Percentiles rank a stretch among this genome's conserved stretches.
phyloP scores from a whole-genome alignment of 2,888 invertebrate species.

The Dasysyrphus albostriatus region DNA sequence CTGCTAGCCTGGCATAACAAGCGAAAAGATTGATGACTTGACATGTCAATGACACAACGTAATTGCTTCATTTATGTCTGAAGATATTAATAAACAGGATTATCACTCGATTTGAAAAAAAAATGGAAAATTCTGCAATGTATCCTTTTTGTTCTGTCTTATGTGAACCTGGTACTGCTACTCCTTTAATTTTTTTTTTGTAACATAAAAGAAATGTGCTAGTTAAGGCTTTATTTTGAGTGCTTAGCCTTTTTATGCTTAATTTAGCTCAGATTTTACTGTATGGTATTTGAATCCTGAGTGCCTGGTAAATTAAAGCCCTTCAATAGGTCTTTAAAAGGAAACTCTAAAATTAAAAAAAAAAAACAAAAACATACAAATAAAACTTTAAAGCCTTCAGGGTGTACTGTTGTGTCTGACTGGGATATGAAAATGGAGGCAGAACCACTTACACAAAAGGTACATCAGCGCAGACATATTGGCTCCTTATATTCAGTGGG shows the following conservation, averaged over 20 bases:
- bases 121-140: background rate
- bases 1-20: conserved; percentile 82
- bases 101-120: conserved; percentile 3
- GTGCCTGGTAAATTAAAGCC: conserved; percentile 81
- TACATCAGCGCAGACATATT: conserved; percentile 33
- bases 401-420: conserved; percentile 25
- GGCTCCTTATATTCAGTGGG: conserved; percentile 23
- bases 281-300: conserved; percentile 76
- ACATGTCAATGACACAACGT: conserved; percentile 82
- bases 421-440: conserved; percentile 24
- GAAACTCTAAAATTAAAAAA: conserved; percentile 48
- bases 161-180: conserved; percentile 61
- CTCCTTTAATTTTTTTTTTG: conserved; percentile 44
- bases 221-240: background rate
- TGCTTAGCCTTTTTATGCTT: conserved; percentile 2
- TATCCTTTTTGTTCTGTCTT: background rate
- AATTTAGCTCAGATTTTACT: conserved; percentile 14
- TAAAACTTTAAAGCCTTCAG: conserved; percentile 71
- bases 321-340: conserved; percentile 82
- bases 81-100: conserved; percentile 32
- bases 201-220: background rate
- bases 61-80: conserved; percentile 45
- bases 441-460: conserved; percentile 48
- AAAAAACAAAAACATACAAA: conserved; percentile 15
- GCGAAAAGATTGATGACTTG: conserved; percentile 84